A percentile compares a stretch with the other conserved stretches of the same genome.
phyloP scores from a whole-genome alignment of 2,113 vertebrate species.

The Corynorhinus townsendii region DNA sequence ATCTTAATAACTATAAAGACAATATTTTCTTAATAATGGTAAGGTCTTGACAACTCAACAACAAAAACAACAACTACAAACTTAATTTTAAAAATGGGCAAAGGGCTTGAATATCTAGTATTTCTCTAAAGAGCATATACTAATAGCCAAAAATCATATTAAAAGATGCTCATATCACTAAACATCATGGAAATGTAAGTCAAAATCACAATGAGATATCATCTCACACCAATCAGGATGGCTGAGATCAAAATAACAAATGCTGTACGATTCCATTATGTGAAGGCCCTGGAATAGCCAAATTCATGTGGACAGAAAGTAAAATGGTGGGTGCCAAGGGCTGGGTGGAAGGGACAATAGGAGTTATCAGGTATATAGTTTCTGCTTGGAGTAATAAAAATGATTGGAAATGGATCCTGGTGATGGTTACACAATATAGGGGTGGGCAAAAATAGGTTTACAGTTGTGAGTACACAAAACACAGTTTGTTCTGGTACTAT shows the following conservation, averaged over 20 bases:
- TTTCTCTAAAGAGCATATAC: not conserved
- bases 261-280: no score
- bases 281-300: not conserved
- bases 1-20: not conserved
- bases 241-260: not conserved
- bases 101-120: not conserved
- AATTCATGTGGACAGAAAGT: not conserved
- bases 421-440: not conserved
- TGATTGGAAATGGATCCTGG: not conserved
- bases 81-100: not conserved
- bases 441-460: not conserved
- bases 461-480: not conserved
- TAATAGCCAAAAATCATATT: not conserved
- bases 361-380: not conserved
- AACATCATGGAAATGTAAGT: not conserved
- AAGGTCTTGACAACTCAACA: not conserved
- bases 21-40: not conserved
- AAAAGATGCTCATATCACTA: not conserved
- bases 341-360: not conserved
- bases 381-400: not conserved
- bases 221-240: not conserved
- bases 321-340: not conserved
- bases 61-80: not conserved
- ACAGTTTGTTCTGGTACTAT: not conserved
- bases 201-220: not conserved